Evolutionary conservation across 2,797 vertebrate genomes (phyloP).

Genomic region (Pangasius macronema): DNA sequence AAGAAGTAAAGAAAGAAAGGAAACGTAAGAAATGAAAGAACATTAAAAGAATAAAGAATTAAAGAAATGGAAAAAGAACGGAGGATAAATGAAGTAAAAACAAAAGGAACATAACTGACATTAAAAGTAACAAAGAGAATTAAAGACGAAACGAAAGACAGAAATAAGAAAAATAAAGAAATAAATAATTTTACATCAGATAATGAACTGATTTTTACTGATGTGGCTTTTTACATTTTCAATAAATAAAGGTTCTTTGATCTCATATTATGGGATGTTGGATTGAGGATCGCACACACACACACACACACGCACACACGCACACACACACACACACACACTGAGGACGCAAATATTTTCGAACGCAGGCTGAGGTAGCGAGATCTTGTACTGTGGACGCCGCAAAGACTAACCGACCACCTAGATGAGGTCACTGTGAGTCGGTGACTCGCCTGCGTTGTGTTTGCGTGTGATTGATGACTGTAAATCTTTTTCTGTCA

Average conservation of each 20-base stretch:
- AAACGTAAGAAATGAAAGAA: not conserved
- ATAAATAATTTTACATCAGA: too few species aligned
- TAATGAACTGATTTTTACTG: too few species aligned
- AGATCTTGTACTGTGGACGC: too few species aligned
- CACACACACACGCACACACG: not conserved
- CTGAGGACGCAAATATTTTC: too few species aligned
- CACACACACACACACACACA: conserved; percentile 5
- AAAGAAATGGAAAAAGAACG: not conserved
- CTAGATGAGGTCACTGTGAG: conserved; percentile 13
- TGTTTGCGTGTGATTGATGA: conserved; percentile 31
- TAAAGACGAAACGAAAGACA: not conserved
- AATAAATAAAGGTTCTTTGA: not conserved
- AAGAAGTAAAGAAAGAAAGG: not conserved
- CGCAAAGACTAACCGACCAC: too few species aligned
- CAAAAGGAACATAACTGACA: not conserved
- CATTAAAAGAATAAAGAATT: not conserved
- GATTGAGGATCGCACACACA: too few species aligned
- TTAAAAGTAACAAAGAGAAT: not conserved
- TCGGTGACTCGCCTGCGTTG: not conserved
- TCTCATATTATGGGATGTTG: not conserved
- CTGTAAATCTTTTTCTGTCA: conserved; percentile 34
- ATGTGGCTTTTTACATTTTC: too few species aligned
- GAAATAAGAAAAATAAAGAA: not conserved
- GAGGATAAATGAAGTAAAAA: not conserved
- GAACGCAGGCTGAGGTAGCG: too few species aligned